These are phyloP conservation scores for Bombus pyrosoma DNA, from an alignment of 1,140 invertebrate genomes.

Conservation along the genomic window DNA sequence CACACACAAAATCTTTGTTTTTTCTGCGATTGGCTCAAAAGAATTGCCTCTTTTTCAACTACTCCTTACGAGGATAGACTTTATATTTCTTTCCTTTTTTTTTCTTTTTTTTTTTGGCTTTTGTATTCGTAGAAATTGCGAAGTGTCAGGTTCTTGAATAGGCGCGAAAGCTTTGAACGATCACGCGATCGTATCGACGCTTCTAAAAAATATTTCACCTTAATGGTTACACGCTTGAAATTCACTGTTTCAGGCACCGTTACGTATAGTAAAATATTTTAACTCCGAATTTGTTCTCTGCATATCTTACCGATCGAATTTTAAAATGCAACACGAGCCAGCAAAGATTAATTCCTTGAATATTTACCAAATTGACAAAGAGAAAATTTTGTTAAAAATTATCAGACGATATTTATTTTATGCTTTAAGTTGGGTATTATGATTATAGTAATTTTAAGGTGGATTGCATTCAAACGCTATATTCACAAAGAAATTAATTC, in stretches of 20 bases:
- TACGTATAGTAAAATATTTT: slow-evolving; percentile 20
- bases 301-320: not conserved
- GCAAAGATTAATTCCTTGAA: not conserved
- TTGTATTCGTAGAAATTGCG: slow-evolving; percentile 18
- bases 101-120: not conserved
- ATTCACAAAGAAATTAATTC: not conserved
- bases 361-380: not conserved
- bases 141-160: slow-evolving; percentile 48
- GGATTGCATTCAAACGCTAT: not conserved
- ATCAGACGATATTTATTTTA: no score
- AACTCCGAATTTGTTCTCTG: not conserved
- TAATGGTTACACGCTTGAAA: slow-evolving; percentile 20
- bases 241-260: slow-evolving; percentile 48
- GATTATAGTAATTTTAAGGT: not conserved
- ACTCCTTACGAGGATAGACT: slow-evolving; percentile 29
- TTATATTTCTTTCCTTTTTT: not conserved
- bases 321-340: no score
- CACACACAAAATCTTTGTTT: slow-evolving; percentile 28
- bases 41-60: slow-evolving; percentile 27
- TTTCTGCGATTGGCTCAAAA: not conserved
- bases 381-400: no score
- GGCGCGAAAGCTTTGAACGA: no score
- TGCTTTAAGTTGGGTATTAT: not conserved
- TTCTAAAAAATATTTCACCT: slow-evolving; percentile 38
- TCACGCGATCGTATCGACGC: slow-evolving; percentile 1